A percentile compares a stretch with the other conserved stretches of the same genome.
phyloP scores from a whole-genome alignment of 2,797 vertebrate genomes.

The Hoplostethus atlanticus region DNA sequence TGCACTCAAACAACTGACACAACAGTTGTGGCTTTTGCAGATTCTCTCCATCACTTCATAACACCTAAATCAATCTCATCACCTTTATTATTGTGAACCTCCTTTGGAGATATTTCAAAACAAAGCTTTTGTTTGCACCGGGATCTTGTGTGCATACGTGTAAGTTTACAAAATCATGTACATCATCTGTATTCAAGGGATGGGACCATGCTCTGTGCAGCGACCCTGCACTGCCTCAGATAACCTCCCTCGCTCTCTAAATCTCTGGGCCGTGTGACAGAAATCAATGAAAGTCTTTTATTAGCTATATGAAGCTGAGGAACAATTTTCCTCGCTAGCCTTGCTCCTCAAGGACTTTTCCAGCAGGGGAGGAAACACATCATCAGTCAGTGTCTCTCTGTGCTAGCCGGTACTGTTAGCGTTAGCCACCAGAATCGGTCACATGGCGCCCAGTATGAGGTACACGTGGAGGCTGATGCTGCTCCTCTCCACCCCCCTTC shows the following conservation, averaged over 20 bases:
- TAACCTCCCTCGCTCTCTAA: background rate
- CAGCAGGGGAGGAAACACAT: background rate
- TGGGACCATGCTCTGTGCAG: background rate
- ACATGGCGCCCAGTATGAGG: conserved; percentile 79
- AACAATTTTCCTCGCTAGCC: too few species aligned
- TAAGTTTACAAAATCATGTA: too few species aligned
- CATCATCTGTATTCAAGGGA: too few species aligned
- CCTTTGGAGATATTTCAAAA: too few species aligned
- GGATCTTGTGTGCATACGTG: too few species aligned
- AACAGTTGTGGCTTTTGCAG: too few species aligned
- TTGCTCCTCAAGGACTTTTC: too few species aligned
- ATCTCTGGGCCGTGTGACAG: conserved; percentile 1
- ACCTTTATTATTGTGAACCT: too few species aligned
- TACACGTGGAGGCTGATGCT: conserved; percentile 25
- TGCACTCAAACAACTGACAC: too few species aligned
- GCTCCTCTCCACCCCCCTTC: background rate
- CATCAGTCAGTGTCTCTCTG: background rate
- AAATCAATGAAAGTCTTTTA: background rate
- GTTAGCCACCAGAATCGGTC: conserved; percentile 50
- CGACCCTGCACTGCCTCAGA: background rate
- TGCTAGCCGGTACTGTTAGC: conserved; percentile 30
- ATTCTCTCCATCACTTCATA: too few species aligned
- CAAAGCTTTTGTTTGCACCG: too few species aligned
- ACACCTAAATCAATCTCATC: too few species aligned
- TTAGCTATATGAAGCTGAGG: background rate